phyloP scores from a whole-genome alignment of 2,113 vertebrate species.

The Elaphurus davidianus region DNA sequence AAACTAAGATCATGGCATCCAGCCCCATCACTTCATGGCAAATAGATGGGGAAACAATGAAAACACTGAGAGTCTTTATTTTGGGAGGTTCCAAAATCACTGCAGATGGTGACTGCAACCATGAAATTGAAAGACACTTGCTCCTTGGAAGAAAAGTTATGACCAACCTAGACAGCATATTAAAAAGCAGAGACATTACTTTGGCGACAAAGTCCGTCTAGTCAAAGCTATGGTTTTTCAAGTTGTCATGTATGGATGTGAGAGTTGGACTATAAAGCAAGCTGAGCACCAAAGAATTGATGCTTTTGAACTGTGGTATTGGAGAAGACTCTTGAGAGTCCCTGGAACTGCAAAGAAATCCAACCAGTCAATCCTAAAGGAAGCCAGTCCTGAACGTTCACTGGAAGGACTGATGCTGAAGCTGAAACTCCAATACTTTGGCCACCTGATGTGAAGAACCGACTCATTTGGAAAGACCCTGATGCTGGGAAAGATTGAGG shows the following conservation, averaged over 20 bases:
- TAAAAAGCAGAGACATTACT: neutral
- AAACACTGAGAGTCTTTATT: neutral
- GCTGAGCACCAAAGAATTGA: neutral
- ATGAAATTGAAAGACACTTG: neutral
- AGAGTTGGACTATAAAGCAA: neutral
- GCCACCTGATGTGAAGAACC: neutral
- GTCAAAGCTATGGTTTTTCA: neutral
- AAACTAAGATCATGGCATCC: neutral
- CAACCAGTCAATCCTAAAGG: neutral
- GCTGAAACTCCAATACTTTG: neutral
- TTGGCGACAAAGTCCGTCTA: neutral
- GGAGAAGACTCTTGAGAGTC: neutral
- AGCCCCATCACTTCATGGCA: neutral
- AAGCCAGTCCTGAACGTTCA: neutral
- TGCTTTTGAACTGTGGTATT: neutral
- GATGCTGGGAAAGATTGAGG: neutral
- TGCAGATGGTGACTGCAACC: neutral
- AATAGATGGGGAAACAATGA: neutral
- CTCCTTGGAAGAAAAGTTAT: neutral
- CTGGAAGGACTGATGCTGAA: neutral
- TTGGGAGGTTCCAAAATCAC: neutral
- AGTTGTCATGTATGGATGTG: neutral
- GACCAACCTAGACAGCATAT: neutral
- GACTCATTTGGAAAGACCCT: neutral
- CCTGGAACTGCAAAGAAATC: neutral